Evolutionary conservation across 1,140 invertebrate genomes (phyloP).

Genomic region (Procambarus virginalis): DNA sequence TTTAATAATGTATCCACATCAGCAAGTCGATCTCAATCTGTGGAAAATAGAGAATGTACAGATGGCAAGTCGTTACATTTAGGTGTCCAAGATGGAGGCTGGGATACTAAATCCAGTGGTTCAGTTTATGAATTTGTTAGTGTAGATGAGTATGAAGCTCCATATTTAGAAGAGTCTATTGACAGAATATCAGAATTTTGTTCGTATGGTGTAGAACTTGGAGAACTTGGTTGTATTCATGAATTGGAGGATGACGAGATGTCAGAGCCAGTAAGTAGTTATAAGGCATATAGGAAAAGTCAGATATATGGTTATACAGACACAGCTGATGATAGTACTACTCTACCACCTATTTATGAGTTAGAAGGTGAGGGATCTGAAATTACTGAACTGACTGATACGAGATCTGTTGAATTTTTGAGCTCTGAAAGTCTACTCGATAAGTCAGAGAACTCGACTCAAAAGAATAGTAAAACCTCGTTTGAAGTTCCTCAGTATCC

Average conservation of each 20-base stretch:
- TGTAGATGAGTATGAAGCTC: slow-evolving; percentile 45
- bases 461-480: background rate
- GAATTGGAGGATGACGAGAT: background rate
- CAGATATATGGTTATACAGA: slow-evolving; percentile 45
- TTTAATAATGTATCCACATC: background rate
- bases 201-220: background rate
- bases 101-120: slow-evolving; percentile 8
- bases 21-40: background rate
- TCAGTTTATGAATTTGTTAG: slow-evolving; percentile 41
- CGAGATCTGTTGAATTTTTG: slow-evolving; percentile 61
- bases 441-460: slow-evolving; percentile 8
- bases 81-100: background rate
- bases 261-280: background rate
- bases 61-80: background rate
- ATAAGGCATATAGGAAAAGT: slow-evolving; percentile 10
- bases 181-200: slow-evolving; percentile 46
- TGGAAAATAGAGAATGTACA: slow-evolving; percentile 2
- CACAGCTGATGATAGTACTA: slow-evolving; percentile 47
- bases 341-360: slow-evolving; percentile 69
- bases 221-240: background rate
- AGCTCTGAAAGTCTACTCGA: slow-evolving; percentile 53
- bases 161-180: slow-evolving; percentile 39
- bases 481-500: background rate
- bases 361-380: slow-evolving; percentile 62
- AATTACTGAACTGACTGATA: slow-evolving; percentile 54